Evolutionary conservation across 2,113 vertebrate species (phyloP).

Genomic region (Sorex araneus): DNA sequence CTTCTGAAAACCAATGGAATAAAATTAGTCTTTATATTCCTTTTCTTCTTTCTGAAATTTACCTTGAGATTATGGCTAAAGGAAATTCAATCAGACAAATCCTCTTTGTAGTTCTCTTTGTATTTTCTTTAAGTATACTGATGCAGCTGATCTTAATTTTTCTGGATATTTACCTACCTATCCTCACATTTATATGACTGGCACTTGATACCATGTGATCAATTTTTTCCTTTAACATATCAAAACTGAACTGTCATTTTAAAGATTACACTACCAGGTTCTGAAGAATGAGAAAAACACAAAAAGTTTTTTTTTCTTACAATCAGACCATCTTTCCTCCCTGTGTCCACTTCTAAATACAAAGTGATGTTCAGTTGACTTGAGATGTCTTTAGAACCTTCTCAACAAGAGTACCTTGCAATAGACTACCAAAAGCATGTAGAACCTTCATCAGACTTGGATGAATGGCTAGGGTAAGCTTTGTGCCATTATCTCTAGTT

Average conservation of each 20-base stretch:
- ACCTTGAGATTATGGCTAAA: conserved; percentile 63
- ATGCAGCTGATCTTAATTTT: conserved; percentile 69
- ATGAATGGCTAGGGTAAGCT: conserved; percentile 67
- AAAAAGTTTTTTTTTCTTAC: neutral
- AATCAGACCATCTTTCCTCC: conserved; percentile 66
- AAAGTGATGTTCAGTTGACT: conserved; percentile 11
- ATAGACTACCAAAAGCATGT: conserved; percentile 71
- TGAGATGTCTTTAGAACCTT: conserved; percentile 53
- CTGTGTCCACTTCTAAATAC: conserved; percentile 49
- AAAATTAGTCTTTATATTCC: conserved; percentile 49
- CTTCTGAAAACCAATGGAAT: conserved; percentile 68
- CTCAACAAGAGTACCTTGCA: conserved; percentile 27
- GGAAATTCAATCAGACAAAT: conserved; percentile 75
- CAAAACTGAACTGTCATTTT: conserved; percentile 80
- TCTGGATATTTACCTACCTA: conserved; percentile 78
- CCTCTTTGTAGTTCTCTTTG: conserved; percentile 56
- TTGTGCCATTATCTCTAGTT: conserved; percentile 57
- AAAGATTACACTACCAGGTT: conserved; percentile 80
- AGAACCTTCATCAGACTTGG: conserved; percentile 68
- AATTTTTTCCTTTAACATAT: conserved; percentile 78
- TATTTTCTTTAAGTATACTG: conserved; percentile 55
- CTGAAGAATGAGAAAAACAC: conserved; percentile 73
- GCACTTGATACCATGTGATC: conserved; percentile 75
- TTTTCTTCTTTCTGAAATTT: conserved; percentile 65
- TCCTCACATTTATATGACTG: conserved; percentile 77